Evolutionary conservation across 2,888 invertebrate genomes (phyloP).

Genomic region (Acrobeloides nanus): DNA sequence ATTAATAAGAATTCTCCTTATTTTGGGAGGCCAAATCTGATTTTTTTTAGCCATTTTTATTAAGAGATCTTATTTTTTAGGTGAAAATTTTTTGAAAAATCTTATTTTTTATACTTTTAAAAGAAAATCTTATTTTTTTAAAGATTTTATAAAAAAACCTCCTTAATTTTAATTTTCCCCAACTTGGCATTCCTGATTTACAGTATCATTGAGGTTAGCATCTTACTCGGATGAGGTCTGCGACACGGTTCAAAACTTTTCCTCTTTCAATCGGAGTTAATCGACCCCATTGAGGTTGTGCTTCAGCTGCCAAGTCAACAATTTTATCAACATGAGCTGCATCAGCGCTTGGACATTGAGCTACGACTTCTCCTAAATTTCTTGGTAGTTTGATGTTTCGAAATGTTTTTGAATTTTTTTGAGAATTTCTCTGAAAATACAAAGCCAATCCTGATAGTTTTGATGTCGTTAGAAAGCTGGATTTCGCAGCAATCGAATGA

Average conservation of each 20-base stretch:
- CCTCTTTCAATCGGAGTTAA: conserved; percentile 35
- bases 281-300: conserved; percentile 27
- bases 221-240: conserved; percentile 36
- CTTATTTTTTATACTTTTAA: background rate
- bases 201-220: background rate
- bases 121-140: background rate
- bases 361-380: conserved; percentile 30
- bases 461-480: too few species aligned
- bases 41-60: too few species aligned
- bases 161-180: too few species aligned
- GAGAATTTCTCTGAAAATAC: too few species aligned
- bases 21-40: too few species aligned
- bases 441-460: too few species aligned
- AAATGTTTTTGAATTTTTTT: background rate
- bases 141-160: background rate
- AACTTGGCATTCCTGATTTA: too few species aligned
- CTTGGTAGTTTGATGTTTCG: too few species aligned
- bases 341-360: conserved; percentile 26
- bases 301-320: conserved; percentile 17
- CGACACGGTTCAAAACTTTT: conserved; percentile 35
- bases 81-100: conserved; percentile 1
- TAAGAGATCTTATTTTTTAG: too few species aligned
- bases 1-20: too few species aligned
- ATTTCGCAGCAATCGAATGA: too few species aligned
- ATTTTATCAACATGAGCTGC: conserved; percentile 15